Conservation (phyloP, 2,888 invertebrate genomes). For the Crocallis elinguaria region DNA sequence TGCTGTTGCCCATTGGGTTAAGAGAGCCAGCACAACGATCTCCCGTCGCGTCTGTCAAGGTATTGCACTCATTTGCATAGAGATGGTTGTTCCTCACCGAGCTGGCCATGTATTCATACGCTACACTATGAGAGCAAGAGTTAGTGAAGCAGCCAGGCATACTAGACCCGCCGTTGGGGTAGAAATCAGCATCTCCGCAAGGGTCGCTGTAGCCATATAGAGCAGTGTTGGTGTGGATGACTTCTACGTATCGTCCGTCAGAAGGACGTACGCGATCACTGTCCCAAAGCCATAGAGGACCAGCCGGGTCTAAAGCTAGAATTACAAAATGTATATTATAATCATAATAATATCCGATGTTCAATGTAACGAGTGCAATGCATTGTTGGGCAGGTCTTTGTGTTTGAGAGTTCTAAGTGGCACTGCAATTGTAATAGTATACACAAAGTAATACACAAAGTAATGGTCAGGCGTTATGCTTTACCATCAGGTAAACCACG, state of each 20-base stretch:
- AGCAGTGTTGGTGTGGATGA: constrained; percentile 68
- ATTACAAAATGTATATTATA: background rate
- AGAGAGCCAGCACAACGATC: constrained; percentile 51
- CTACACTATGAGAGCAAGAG: constrained; percentile 62
- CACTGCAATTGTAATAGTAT: too few relatives aligned
- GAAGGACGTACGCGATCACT: constrained; percentile 47
- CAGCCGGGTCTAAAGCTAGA: constrained; percentile 72
- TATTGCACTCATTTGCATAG: constrained; percentile 54
- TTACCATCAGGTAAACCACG: too few relatives aligned
- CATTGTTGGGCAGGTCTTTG: too few relatives aligned
- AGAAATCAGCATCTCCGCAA: constrained; percentile 68
- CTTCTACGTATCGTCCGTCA: constrained; percentile 70
- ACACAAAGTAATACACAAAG: too few relatives aligned
- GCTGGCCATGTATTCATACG: constrained; percentile 62
- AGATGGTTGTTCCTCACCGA: constrained; percentile 58
- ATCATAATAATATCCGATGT: too few relatives aligned
- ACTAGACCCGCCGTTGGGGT: constrained; percentile 61
- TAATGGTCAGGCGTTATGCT: too few relatives aligned
- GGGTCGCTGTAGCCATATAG: constrained; percentile 54
- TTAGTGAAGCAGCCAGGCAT: constrained; percentile 66
- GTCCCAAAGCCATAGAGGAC: constrained; percentile 61
- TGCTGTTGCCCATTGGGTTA: constrained; percentile 60
- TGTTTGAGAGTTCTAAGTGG: too few relatives aligned
- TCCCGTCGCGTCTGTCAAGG: constrained; percentile 45
- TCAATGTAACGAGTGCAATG: too few relatives aligned